These are phyloP conservation scores for Polypedilum pembai DNA, from an alignment of 1,140 invertebrate species.

Conservation along the genomic window DNA sequence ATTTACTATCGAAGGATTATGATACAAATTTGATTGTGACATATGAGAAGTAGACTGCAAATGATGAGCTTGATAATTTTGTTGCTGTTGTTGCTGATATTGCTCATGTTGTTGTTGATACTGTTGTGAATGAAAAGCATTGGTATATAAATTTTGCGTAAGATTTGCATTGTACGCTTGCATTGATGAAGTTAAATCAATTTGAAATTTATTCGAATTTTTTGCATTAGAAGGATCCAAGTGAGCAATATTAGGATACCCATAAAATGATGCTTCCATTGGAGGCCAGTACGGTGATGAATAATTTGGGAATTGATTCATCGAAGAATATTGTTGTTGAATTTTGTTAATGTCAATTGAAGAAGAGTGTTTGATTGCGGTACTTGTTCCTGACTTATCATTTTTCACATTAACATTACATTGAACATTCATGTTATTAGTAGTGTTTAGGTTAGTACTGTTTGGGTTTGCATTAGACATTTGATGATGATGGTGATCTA, in stretches of 20 bases:
- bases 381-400: constrained; percentile 42
- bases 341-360: constrained; percentile 45
- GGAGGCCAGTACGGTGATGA: constrained; percentile 53
- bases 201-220: constrained; percentile 42
- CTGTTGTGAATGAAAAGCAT: constrained; percentile 26
- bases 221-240: constrained; percentile 42
- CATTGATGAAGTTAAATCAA: constrained; percentile 41
- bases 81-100: constrained; percentile 41
- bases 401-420: constrained; percentile 44
- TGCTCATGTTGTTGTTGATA: constrained; percentile 31
- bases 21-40: neutral
- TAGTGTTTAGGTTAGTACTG: neutral
- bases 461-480: neutral
- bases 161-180: constrained; percentile 40
- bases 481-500: neutral
- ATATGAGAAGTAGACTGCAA: constrained; percentile 33
- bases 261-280: constrained; percentile 50
- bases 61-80: constrained; percentile 35
- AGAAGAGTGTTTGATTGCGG: constrained; percentile 30
- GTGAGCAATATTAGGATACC: constrained; percentile 49
- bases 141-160: constrained; percentile 38
- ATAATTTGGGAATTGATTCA: constrained; percentile 54
- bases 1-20: neutral
- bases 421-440: constrained; percentile 35
- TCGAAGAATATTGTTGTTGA: constrained; percentile 45